A percentile compares a stretch with the other conserved stretches of the same genome.
phyloP scores from a whole-genome alignment of 2,113 vertebrate genomes.

The Clupea harengus region DNA sequence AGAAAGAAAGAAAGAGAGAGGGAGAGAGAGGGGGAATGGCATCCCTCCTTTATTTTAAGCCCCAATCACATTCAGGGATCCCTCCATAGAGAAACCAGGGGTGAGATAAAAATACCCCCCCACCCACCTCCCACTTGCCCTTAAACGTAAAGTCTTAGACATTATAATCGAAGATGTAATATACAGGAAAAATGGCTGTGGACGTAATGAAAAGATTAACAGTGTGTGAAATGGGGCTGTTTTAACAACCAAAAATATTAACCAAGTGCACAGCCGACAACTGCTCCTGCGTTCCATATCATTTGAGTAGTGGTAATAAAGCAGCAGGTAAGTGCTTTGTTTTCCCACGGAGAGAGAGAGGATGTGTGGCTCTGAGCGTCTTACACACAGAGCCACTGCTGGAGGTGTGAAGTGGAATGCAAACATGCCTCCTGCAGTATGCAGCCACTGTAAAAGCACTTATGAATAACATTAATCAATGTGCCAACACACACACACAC shows the following conservation, averaged over 20 bases:
- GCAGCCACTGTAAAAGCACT: conserved; percentile 32
- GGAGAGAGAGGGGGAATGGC: neutral
- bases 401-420: conserved; percentile 41
- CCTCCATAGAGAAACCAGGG: neutral
- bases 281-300: conserved; percentile 10
- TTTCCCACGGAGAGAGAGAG: neutral
- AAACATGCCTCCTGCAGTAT: conserved; percentile 7
- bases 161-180: neutral
- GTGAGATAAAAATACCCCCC: neutral
- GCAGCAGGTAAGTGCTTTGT: neutral
- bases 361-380: neutral
- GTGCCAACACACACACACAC: conserved; percentile 27
- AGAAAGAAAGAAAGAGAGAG: too few relatives aligned
- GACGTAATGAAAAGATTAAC: conserved; percentile 4
- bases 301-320: neutral
- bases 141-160: neutral
- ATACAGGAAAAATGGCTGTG: neutral
- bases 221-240: conserved; percentile 13
- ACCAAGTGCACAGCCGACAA: neutral
- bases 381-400: neutral
- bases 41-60: neutral
- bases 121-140: neutral
- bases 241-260: conserved; percentile 16
- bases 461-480: conserved; percentile 40
- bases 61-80: neutral